Base-by-base conservation (phyloP, 2,797 vertebrate species). In the Euphonia xanthogaster region DNA sequence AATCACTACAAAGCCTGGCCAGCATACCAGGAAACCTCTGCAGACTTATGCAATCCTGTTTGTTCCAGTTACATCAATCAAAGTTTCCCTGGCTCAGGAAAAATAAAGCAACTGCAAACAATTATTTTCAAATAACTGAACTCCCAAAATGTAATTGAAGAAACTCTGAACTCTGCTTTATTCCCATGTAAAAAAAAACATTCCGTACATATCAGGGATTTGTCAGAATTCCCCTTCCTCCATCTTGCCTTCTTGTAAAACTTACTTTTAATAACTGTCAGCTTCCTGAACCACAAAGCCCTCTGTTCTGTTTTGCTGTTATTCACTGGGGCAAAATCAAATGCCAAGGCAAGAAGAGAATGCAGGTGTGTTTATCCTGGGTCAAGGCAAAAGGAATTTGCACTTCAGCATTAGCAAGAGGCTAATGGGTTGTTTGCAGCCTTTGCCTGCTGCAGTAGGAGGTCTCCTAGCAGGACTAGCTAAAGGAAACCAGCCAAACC, bases 141-240 rank as follows among this genome's bases (percentile, higher is more conserved):
- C n/a, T 91, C 79, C 48, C 57, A 80, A 95, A 76, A 73, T 48
- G 31, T 86, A 80, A 86, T 93, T 94, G 85, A 88, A 91, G 70
- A 68, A 92, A 78, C 61, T 76, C 84, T 89, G 83, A 84, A 79
- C 57, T 90, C 50, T 94, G 83, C 72, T 95, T 95, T 96, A 80
- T 88, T 94, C 42, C 31, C 53, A 18, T 72, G 35, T 70, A 14
- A 95, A 91, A 95, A 63, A 68, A 65, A 88, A 94, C 96, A 97
- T 97, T 97, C 97, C 96, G 25, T 77, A 86, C 94, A 95, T 97
- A 92, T 55, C 91, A 93, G 54, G 61, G 82, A 90, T 97, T 90
- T 39, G 3, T 58, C 73, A 93, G 83, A 96, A 94, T 94, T 94
- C 96, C 92, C 85, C 90, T 84, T 87, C 53, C 50, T 70, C 55